Evolutionary conservation across 1,140 invertebrate species (phyloP).

Genomic region (Armadillidium nasatum): DNA sequence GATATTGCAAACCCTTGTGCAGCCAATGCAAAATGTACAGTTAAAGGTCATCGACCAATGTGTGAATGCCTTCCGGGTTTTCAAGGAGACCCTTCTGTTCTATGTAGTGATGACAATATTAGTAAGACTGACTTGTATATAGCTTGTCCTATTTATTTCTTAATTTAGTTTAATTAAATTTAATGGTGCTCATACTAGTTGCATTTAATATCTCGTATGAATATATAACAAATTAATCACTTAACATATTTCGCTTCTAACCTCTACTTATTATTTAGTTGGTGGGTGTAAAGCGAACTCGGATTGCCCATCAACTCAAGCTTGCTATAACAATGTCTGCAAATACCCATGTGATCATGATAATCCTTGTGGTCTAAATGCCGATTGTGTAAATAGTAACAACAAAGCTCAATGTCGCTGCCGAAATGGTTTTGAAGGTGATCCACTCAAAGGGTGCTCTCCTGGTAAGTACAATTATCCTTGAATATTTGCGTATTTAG

Average conservation of each 20-base stretch:
- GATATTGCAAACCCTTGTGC: conserved; percentile 46
- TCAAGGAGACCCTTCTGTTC: conserved; percentile 63
- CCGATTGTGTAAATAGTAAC: conserved; percentile 49
- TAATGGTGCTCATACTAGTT: not conserved
- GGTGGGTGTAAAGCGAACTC: conserved; percentile 61
- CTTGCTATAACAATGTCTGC: conserved; percentile 45
- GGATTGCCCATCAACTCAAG: conserved; percentile 44
- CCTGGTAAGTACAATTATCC: conserved; percentile 33
- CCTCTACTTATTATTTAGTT: conserved; percentile 24
- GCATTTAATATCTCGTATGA: not conserved
- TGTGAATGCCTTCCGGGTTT: conserved; percentile 48
- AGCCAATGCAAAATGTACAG: conserved; percentile 46
- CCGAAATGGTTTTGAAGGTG: conserved; percentile 53
- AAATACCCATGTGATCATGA: conserved; percentile 45
- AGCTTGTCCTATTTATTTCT: not conserved
- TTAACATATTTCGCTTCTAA: not conserved
- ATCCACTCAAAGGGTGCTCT: conserved; percentile 46
- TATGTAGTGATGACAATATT: conserved; percentile 53
- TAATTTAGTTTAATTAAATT: not conserved
- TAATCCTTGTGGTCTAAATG: conserved; percentile 48
- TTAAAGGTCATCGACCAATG: conserved; percentile 45
- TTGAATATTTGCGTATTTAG: too few relatives aligned
- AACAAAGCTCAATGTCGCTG: conserved; percentile 60
- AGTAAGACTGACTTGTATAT: conserved; percentile 8
- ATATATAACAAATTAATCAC: not conserved